Evolutionary conservation across 1,140 invertebrate species (phyloP).

Genomic region (Trigoniulus corallinus): DNA sequence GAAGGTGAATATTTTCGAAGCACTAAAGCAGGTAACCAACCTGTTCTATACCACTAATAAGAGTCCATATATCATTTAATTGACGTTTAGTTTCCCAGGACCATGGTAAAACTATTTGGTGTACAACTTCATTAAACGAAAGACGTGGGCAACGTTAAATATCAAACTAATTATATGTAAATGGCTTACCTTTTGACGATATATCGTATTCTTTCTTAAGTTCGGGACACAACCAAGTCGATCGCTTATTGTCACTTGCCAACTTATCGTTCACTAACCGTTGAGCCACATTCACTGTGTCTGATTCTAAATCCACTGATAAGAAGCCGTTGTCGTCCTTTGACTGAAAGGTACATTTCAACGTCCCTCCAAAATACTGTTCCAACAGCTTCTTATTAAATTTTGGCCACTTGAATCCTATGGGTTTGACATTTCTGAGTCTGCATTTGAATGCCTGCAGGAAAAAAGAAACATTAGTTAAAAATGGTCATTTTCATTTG

Average conservation of each 20-base stretch:
- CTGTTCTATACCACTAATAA: no score
- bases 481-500: no score
- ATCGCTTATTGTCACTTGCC: background rate
- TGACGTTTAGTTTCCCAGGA: no score
- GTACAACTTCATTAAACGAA: no score
- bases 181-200: background rate
- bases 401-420: background rate
- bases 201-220: background rate
- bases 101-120: no score
- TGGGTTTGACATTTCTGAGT: background rate
- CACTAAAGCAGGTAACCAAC: no score
- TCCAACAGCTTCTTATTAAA: background rate
- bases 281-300: background rate
- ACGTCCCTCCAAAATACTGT: background rate
- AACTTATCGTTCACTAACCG: background rate
- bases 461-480: background rate
- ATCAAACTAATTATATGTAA: no score
- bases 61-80: no score
- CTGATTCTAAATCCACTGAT: background rate
- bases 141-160: no score
- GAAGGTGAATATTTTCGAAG: no score
- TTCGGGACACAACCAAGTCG: background rate
- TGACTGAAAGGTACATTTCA: background rate
- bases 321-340: background rate
- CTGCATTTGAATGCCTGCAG: background rate